Conservation (phyloP, 2,113 vertebrate species). For the Gopherus evgoodei region DNA sequence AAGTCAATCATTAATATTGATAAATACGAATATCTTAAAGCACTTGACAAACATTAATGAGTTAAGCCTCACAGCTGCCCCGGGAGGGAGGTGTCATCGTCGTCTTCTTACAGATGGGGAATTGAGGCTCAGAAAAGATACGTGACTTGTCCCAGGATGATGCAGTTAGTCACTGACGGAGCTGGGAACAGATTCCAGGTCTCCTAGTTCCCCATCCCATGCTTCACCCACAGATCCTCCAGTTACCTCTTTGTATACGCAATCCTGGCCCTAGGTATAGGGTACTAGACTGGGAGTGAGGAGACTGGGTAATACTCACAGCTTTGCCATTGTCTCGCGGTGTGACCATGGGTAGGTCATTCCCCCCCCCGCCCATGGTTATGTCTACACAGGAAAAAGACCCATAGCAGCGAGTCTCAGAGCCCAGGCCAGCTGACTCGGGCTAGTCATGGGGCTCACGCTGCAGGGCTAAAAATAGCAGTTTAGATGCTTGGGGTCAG, state of each 20-base stretch:
- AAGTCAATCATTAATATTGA: background rate
- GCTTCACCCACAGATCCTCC: background rate
- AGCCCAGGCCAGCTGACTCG: background rate
- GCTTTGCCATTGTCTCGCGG: background rate
- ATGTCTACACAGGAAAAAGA: background rate
- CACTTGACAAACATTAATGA: background rate
- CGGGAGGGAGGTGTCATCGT: background rate
- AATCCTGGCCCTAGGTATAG: background rate
- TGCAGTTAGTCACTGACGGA: background rate
- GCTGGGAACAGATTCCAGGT: background rate
- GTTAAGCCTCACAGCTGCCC: background rate
- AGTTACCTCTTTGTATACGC: background rate
- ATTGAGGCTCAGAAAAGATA: background rate
- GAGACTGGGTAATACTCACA: background rate
- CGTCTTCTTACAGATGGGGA: constrained; percentile 8
- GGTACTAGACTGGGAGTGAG: background rate
- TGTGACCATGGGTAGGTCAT: background rate
- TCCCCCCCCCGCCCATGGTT: background rate
- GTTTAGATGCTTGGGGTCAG: background rate
- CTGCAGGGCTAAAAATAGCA: background rate
- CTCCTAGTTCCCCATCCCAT: background rate
- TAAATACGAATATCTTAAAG: background rate
- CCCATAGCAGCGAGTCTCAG: background rate
- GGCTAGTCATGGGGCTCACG: too few relatives aligned
- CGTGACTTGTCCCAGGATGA: background rate